These are phyloP conservation scores for Sternotherus odoratus DNA, from an alignment of 2,797 vertebrate genomes.

Conservation along the genomic window DNA sequence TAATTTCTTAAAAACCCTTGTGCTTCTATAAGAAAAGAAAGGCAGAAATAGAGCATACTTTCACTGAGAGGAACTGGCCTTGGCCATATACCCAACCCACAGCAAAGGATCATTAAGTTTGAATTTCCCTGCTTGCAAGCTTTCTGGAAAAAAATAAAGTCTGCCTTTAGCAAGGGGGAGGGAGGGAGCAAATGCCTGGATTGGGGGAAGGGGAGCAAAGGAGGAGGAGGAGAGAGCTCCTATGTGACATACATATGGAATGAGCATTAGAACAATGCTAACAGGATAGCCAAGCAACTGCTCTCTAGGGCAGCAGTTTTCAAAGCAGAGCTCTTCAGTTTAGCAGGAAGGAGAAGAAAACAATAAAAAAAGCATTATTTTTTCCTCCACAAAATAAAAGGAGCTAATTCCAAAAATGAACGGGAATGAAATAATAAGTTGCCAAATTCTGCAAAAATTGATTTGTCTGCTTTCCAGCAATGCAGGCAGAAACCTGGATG, in stretches of 20 bases:
- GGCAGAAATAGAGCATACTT: constrained; percentile 61
- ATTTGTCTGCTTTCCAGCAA: constrained; percentile 43
- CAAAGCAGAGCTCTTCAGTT: constrained; percentile 76
- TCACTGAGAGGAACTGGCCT: constrained; percentile 58
- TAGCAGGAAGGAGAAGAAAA: constrained; percentile 56
- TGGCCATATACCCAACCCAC: constrained; percentile 64
- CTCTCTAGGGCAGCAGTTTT: constrained; percentile 80
- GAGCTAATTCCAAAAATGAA: neutral
- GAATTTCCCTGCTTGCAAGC: constrained; percentile 70
- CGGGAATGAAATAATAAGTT: neutral
- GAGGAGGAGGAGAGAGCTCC: constrained; percentile 66
- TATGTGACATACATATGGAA: constrained; percentile 89
- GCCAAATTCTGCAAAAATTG: constrained; percentile 48
- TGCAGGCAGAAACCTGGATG: constrained; percentile 70
- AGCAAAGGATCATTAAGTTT: constrained; percentile 64
- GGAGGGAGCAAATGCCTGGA: constrained; percentile 60
- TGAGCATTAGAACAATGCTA: constrained; percentile 85
- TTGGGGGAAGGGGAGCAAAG: constrained; percentile 65
- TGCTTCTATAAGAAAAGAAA: constrained; percentile 66
- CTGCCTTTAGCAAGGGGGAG: constrained; percentile 25
- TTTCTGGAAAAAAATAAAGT: constrained; percentile 60
- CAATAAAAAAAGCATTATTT: constrained; percentile 38
- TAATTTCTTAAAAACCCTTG: constrained; percentile 80
- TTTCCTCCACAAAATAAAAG: neutral
- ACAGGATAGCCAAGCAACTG: constrained; percentile 79